These are phyloP conservation scores for Rhabdophis nuchalis DNA, from an alignment of 2,797 vertebrate genomes.

Conservation along the genomic window DNA sequence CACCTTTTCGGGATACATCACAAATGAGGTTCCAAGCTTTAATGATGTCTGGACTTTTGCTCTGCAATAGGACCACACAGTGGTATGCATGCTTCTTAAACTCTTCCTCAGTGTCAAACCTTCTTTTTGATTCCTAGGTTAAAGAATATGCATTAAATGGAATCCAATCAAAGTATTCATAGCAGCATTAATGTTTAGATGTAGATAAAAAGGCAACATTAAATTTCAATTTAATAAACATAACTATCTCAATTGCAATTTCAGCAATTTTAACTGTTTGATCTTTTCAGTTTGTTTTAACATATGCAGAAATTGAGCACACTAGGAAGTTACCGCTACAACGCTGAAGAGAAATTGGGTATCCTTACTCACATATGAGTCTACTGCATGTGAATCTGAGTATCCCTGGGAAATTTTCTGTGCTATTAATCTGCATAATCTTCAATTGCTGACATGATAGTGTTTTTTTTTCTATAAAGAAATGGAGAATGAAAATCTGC, in stretches of 20 bases:
- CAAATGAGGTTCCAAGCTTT: conserved; percentile 95
- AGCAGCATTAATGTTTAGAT: background rate
- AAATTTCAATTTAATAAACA: background rate
- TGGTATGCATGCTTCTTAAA: conserved; percentile 94
- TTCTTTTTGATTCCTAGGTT: conserved; percentile 90
- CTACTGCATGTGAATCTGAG: background rate
- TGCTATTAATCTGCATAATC: background rate
- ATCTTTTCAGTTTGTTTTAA: background rate
- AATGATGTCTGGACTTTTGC: conserved; percentile 86
- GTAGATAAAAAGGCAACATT: background rate
- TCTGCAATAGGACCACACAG: conserved; percentile 92
- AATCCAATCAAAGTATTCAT: background rate
- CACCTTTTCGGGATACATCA: conserved; percentile 90
- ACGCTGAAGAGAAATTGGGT: background rate
- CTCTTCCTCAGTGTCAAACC: conserved; percentile 92
- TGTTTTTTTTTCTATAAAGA: background rate
- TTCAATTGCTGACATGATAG: background rate
- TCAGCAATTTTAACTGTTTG: background rate
- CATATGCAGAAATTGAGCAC: background rate
- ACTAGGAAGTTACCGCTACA: background rate
- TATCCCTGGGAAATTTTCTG: background rate
- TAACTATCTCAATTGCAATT: background rate
- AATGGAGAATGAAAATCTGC: background rate
- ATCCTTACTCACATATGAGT: background rate
- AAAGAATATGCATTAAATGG: background rate